phyloP scores from a whole-genome alignment of 2,888 invertebrate genomes.

The Caenorhabditis panamensis region DNA sequence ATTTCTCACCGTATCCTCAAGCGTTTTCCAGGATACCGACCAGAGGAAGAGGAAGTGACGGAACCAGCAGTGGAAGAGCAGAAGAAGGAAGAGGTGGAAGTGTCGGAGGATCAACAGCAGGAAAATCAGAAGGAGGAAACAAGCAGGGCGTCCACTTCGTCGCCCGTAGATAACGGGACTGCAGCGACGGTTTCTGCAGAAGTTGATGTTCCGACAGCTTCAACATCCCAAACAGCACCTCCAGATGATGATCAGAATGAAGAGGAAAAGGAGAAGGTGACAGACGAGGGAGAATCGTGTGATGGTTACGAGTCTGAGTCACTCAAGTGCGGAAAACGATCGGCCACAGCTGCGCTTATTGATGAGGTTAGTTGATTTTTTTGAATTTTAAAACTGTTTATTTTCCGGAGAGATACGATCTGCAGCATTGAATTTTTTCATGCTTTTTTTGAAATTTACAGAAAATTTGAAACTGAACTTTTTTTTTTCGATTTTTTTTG shows the following conservation, averaged over 20 bases:
- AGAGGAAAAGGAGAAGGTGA: slow-evolving; percentile 35
- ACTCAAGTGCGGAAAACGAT: too few species aligned
- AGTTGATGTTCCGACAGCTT: background rate
- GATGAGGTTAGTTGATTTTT: slow-evolving; percentile 49
- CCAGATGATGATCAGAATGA: slow-evolving; percentile 13
- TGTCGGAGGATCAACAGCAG: too few species aligned
- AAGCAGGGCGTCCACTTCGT: background rate
- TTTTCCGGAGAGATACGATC: too few species aligned
- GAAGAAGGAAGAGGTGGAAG: background rate
- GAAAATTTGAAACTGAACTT: too few species aligned
- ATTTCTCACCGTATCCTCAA: slow-evolving; percentile 2
- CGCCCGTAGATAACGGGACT: background rate
- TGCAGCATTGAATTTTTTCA: too few species aligned
- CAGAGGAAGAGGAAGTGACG: slow-evolving; percentile 6
- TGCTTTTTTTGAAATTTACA: too few species aligned
- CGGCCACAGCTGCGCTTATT: slow-evolving; percentile 38
- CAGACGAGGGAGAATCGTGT: slow-evolving; percentile 42
- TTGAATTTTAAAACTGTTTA: too few species aligned
- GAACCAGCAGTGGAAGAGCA: background rate
- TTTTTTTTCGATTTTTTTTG: too few species aligned
- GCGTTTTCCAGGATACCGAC: slow-evolving; percentile 47
- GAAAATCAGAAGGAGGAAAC: slow-evolving; percentile 3
- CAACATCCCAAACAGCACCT: slow-evolving; percentile 2
- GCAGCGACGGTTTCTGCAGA: background rate
- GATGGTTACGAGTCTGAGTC: slow-evolving; percentile 42